Evolutionary conservation across 2,888 invertebrate species (phyloP), one percentile per base, ranked within the genome.

Genomic region (Elysia crispata): DNA sequence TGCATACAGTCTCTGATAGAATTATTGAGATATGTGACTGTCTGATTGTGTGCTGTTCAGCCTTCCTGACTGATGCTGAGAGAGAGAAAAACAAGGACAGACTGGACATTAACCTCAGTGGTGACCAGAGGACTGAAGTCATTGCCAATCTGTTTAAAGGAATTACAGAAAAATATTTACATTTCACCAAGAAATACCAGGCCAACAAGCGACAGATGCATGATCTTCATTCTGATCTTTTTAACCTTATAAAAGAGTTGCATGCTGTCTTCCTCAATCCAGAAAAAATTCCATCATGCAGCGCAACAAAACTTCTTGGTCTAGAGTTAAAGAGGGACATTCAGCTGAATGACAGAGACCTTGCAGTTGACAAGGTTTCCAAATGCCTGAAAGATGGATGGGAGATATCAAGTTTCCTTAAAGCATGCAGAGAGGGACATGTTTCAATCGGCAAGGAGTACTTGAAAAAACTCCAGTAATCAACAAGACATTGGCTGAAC

Each of bases 321-420:
- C 18, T 74, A 1, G 60, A 74, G 0, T 60, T 31, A 8, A 57
- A 41, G 23, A 50, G 50, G 20, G 30, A 23, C 28, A 8, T 54
- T n/a, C 73, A 73, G 50, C 54, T 73, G 54, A 73, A 28, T 6
- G 73, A 57, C 49, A 49, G 73, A 60, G 20, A 74, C 15, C 60
- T 74, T 28, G 41, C 18, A 50, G 74, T 74, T 18, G 74, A 60
- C 20, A 28, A 57, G 13, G 15, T 66, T 23, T 28, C 30, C 3
- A 66, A 28, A 28, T 66, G 67, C 30, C 30, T 66, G 25, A 28
- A 30, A 13, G 67, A 28, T 60, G 60, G 60, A 15, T 23, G 25
- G 60, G 3, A 15, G 60, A n/a, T 13, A 5, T 23, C 6, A 8
- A 3, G 5, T 5, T 60, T 60, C 25, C 15, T 60, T 60, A 60